A percentile compares a stretch with the other conserved stretches of the same genome.
These are phyloP conservation scores for Drosophila azteca DNA, from an alignment of 1,140 invertebrate genomes.

Conservation along the genomic window DNA sequence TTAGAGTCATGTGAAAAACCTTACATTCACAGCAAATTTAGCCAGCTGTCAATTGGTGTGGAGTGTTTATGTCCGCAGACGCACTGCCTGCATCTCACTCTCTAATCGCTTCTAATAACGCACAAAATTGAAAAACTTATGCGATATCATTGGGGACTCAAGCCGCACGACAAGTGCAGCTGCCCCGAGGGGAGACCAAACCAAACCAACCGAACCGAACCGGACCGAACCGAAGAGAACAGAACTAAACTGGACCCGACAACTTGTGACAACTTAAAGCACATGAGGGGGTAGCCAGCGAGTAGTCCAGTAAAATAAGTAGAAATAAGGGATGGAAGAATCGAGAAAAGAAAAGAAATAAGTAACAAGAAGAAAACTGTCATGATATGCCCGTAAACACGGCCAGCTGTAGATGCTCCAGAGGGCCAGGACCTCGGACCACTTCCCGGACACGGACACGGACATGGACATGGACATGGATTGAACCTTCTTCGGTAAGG, in stretches of 20 bases:
- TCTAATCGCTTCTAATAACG: conserved; percentile 83
- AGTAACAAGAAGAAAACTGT: conserved; percentile 45
- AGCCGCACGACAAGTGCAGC: conserved; percentile 74
- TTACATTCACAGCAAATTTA: conserved; percentile 55
- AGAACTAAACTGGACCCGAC: conserved; percentile 58
- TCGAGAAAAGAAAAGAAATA: conserved; percentile 5
- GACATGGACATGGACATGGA: conserved; percentile 49
- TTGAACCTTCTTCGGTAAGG: conserved; percentile 54
- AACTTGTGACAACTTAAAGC: conserved; percentile 81
- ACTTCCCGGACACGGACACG: not conserved
- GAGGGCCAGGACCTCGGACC: conserved; percentile 1
- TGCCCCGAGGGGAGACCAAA: conserved; percentile 22
- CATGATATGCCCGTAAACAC: conserved; percentile 79
- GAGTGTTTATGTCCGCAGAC: conserved; percentile 75
- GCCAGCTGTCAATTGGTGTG: conserved; percentile 60
- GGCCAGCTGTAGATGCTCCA: conserved; percentile 57
- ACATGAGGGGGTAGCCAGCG: conserved; percentile 33
- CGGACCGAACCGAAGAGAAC: conserved; percentile 1
- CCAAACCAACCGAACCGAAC: conserved; percentile 6
- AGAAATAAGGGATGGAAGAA: conserved; percentile 16
- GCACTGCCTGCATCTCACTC: conserved; percentile 4
- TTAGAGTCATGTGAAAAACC: too few species aligned
- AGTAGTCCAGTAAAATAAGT: conserved; percentile 24
- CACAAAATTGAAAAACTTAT: conserved; percentile 83
- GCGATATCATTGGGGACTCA: conserved; percentile 77